A percentile compares a stretch with the other conserved stretches of the same genome.
Evolutionary conservation across 1,140 invertebrate species (phyloP).

Genomic region (Cydia pomonella): DNA sequence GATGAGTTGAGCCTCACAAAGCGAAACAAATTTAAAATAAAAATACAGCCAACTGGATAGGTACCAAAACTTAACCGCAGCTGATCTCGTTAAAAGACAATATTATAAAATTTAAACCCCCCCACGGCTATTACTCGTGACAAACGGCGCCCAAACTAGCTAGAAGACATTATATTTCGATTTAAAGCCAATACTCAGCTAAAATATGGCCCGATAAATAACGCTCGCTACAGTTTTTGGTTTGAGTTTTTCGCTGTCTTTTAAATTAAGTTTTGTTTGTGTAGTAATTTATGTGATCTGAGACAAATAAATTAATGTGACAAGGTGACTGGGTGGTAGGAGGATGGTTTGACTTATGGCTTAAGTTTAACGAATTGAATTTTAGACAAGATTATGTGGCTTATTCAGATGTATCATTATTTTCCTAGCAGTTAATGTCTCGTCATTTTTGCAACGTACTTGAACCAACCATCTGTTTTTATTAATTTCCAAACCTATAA

Average conservation of each 20-base stretch:
- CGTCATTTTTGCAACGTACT: no score
- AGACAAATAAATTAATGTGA: not conserved
- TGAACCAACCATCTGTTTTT: no score
- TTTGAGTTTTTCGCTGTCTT: constrained; percentile 9
- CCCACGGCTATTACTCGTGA: constrained; percentile 8
- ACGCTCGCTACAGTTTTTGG: not conserved
- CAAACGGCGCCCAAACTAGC: constrained; percentile 23
- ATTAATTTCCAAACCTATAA: no score
- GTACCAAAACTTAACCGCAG: constrained; percentile 11
- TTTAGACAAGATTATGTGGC: not conserved
- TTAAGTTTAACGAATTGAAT: not conserved
- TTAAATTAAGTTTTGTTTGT: constrained; percentile 6
- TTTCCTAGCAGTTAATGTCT: no score
- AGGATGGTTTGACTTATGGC: not conserved
- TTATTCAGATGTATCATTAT: no score
- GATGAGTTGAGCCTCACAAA: no score
- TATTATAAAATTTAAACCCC: constrained; percentile 29
- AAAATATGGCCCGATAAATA: constrained; percentile 21
- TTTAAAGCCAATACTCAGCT: constrained; percentile 29
- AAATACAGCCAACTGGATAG: constrained; percentile 33
- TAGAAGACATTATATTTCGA: constrained; percentile 27
- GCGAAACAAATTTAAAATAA: no score
- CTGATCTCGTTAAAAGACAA: constrained; percentile 24
- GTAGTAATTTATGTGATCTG: not conserved
- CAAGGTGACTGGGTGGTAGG: not conserved